phyloP scores from a whole-genome alignment of 1,140 invertebrate genomes.

The Littorina saxatilis region DNA sequence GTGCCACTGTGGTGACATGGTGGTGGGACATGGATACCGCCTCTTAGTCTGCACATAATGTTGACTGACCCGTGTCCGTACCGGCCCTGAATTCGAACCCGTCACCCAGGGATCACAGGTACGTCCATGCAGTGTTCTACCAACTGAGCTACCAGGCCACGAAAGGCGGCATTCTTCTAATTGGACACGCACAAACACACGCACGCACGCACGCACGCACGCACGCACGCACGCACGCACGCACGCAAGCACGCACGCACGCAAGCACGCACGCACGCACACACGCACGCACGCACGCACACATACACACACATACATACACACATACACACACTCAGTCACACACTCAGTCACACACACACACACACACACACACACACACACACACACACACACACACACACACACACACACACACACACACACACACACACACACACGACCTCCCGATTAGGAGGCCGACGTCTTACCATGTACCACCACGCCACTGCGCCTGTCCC shows the following conservation, averaged over 20 bases:
- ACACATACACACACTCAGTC: background rate
- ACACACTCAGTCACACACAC: background rate
- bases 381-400: background rate
- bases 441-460: background rate
- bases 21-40: background rate
- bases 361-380: slow-evolving; percentile 1
- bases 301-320: background rate
- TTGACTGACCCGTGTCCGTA: too few species aligned
- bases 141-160: too few species aligned
- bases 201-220: slow-evolving; percentile 6
- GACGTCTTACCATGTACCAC: too few species aligned
- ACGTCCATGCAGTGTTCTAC: too few species aligned
- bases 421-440: background rate
- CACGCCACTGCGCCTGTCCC: too few species aligned
- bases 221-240: slow-evolving; percentile 7
- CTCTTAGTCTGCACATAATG: too few species aligned
- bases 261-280: slow-evolving; percentile 2
- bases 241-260: background rate
- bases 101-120: too few species aligned
- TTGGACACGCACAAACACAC: background rate
- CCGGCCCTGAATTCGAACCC: too few species aligned
- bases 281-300: background rate
- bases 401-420: background rate
- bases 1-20: background rate
- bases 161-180: background rate